Conservation (phyloP, 2,888 invertebrate genomes). For the Drosophila suboccidentalis region DNA sequence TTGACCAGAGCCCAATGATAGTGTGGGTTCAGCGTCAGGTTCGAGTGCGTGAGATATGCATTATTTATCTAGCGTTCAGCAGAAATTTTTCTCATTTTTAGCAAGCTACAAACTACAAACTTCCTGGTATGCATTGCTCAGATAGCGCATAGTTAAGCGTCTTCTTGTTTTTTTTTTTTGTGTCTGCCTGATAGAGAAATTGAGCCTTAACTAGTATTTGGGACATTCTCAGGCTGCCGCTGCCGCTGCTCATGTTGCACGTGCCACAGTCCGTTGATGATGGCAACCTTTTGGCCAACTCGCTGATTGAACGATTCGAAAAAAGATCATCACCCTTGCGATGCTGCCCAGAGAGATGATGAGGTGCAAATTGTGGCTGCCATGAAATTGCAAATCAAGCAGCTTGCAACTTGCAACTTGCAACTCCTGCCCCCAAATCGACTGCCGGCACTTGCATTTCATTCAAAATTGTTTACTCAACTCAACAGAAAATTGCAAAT, state of each 20-base stretch:
- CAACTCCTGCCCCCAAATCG: conserved; percentile 32
- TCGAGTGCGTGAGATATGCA: conserved; percentile 84
- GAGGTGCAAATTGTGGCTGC: conserved; percentile 81
- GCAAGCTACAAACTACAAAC: background rate
- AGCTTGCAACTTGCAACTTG: conserved; percentile 8
- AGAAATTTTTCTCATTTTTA: conserved; percentile 50
- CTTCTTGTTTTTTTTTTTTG: conserved; percentile 5
- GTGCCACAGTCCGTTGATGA: conserved; percentile 62
- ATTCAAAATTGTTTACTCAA: conserved; percentile 80
- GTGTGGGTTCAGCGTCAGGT: conserved; percentile 47
- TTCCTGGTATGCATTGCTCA: conserved; percentile 64
- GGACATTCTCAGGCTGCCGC: conserved; percentile 62
- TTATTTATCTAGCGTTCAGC: conserved; percentile 80
- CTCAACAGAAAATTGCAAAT: conserved; percentile 62
- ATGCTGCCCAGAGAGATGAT: conserved; percentile 60
- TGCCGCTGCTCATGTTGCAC: conserved; percentile 58
- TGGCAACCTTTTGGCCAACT: conserved; percentile 51
- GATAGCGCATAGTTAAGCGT: conserved; percentile 25
- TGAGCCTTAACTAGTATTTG: conserved; percentile 56
- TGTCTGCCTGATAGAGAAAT: conserved; percentile 54
- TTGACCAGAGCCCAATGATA: conserved; percentile 23
- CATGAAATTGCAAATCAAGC: conserved; percentile 80
- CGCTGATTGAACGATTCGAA: conserved; percentile 77
- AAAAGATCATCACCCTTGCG: conserved; percentile 67
- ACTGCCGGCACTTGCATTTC: conserved; percentile 59